Conservation (phyloP, 2,797 vertebrate genomes). For the Oceanodroma leucorhoa region DNA sequence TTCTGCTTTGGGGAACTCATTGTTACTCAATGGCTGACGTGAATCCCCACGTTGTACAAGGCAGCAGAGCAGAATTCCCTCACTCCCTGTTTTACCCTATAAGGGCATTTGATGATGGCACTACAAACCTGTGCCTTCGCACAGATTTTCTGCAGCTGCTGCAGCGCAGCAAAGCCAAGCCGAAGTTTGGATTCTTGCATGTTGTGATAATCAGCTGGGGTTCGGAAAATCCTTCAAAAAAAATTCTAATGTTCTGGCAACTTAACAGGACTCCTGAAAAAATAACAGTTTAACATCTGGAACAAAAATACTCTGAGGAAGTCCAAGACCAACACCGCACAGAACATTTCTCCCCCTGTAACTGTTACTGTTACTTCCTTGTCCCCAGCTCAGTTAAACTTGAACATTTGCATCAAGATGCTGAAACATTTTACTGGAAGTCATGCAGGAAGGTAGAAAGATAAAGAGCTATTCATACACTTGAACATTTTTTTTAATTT, state of each 20-base stretch:
- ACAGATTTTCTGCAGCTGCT: constrained; percentile 82
- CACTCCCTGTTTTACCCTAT: constrained; percentile 75
- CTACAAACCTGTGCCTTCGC: constrained; percentile 53
- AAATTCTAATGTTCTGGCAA: constrained; percentile 70
- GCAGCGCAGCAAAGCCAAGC: constrained; percentile 70
- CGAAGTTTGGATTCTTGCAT: constrained; percentile 72
- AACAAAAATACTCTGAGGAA: constrained; percentile 71
- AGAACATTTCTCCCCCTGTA: constrained; percentile 64
- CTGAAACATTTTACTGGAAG: constrained; percentile 46
- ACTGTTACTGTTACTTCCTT: constrained; percentile 66
- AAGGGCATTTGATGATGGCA: constrained; percentile 73
- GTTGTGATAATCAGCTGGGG: constrained; percentile 80
- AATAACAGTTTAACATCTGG: constrained; percentile 77
- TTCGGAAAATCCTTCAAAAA: constrained; percentile 74
- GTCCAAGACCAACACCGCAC: constrained; percentile 69
- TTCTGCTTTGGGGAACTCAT: not conserved
- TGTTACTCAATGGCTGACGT: constrained; percentile 24
- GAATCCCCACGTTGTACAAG: not conserved
- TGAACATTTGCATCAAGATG: constrained; percentile 51
- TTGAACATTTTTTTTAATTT: constrained; percentile 25
- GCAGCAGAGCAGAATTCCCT: constrained; percentile 44
- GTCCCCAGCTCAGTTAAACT: constrained; percentile 42
- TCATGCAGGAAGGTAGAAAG: constrained; percentile 1
- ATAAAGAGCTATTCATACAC: constrained; percentile 58
- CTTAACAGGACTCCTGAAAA: constrained; percentile 76